Base-by-base conservation (phyloP, 2,797 vertebrate species). In the Gastrophryne carolinensis region DNA sequence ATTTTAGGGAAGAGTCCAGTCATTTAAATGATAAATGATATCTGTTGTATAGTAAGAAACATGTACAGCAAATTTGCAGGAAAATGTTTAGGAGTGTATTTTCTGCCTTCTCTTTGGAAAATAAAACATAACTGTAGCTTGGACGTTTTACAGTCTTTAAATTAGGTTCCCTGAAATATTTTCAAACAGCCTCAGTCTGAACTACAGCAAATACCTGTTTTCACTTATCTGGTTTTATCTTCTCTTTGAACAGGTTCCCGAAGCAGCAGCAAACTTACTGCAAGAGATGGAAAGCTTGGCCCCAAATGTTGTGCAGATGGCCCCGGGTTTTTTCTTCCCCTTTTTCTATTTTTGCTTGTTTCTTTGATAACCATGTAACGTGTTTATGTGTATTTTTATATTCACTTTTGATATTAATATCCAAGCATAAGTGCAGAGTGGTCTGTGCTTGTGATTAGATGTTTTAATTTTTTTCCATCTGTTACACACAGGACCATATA, bases 311-410 rank as follows among this genome's bases (percentile, higher is more conserved):
- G 11, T 35, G 41, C 11, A 34, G 23, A 26, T 17, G 29, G 29
- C 44, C 54, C 12, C 4, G 34, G 21, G 15, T 53, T 8, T 13
- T 4, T 30, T 34, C 23, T 39, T 17, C 19, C 39, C n/a, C 24
- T 23, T 30, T 62, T 13, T 69, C 19, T 49, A 9, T 72, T 50
- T 71, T 35, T 72, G 34, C 57, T 65, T 34, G 12, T 37, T 13
- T 71, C n/a, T 29, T 44, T 37, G 15, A 8, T 71, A 71, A 70
- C 66, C 35, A 50, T 77, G 50, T 77, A 77, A 57, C 74, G 19
- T 64, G 67, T 77, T 50, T 76, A 68, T 52, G 47, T 76, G 50
- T 78, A 12, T 34, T 78, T 54, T 73, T 47, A 72, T 65, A 71
- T 39, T 60, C 44, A 17, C 52, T 1, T 70, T 56, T 58, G 50